Evolutionary conservation across 92 coral and sea anemone species (phyloP), one percentile per base, ranked within the genome.

Genomic region (Porites lobata): DNA sequence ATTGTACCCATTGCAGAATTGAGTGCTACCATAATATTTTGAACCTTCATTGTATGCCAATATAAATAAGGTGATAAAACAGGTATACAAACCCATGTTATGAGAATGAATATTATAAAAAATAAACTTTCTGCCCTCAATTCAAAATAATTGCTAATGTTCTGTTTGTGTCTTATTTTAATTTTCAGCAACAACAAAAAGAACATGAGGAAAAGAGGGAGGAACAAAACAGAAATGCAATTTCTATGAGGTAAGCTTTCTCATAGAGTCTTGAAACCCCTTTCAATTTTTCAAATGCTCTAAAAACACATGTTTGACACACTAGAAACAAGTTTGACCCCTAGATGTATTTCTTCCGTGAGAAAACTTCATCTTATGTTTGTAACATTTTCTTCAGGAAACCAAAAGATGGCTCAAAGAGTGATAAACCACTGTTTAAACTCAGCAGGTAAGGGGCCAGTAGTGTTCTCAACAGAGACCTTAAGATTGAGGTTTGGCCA

Each of bases 381-480:
- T 67, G 43, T 61, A 74, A 6, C 52, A 52, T 63, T 73, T 43
- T 3, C 17, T 65, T n/a, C 67, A 94, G 98, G 72, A 88, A 88
- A 87, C 93, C 94, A n/a, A 80, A 56, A 51, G 18, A 77, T 72
- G 80, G 69, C 65, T 65, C 61, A 26, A 87, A 90, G 10, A 96
- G 91, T n/a, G 93, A 93, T 70, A 93, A 88, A 81, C 96, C 96
- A 2, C 62, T 96, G 32, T 96, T 96, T 64, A 96, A 96, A 81
- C 98, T 96, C 77, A 92, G 96, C 95, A 93, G 92, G 99, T 96
- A 91, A 83, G 80, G 1, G 6, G 15, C 15, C 13, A 52, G 1
- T 10, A 17, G 6, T 6, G 4, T 13, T 67, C 47, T 38, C 47
- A 38, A 38, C 2, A 29, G 32, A 29, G 4, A 29, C 32, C 32